A percentile compares a stretch with the other conserved stretches of the same genome.
Conservation (phyloP, 1,140 invertebrate species). For the Sarcophaga bullata region DNA sequence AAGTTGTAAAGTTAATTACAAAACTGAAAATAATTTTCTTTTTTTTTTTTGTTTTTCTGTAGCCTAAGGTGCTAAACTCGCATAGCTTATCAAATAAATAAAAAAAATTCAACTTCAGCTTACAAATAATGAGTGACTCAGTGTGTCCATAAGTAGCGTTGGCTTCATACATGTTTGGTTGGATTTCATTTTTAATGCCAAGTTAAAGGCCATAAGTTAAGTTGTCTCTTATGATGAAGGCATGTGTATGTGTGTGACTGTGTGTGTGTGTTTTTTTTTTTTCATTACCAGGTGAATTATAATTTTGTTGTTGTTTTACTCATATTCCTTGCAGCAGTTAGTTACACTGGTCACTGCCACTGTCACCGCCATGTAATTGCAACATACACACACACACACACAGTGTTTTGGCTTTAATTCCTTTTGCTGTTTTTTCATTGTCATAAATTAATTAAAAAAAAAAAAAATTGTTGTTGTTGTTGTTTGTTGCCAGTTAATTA, state of each 20-base stretch:
- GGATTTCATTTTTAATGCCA: background rate
- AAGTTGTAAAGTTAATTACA: constrained; percentile 37
- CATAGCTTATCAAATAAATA: no score
- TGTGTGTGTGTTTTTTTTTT: no score
- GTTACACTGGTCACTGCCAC: background rate
- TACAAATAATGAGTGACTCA: no score
- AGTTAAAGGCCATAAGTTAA: background rate
- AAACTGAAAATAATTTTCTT: no score
- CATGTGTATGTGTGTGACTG: background rate
- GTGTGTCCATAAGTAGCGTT: no score
- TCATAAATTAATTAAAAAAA: constrained; percentile 29
- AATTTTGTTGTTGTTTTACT: no score
- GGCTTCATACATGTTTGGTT: no score
- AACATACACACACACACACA: background rate
- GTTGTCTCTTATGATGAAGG: background rate
- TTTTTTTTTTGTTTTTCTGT: no score
- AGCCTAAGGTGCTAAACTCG: constrained; percentile 33
- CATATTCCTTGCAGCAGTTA: no score
- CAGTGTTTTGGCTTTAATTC: constrained; percentile 4
- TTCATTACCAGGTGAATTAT: background rate
- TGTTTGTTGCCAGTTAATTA: no score
- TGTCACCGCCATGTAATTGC: background rate
- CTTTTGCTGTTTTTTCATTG: constrained; percentile 28
- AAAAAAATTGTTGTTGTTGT: no score
- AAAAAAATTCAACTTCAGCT: no score